Evolutionary conservation across 2,113 vertebrate genomes (phyloP), one percentile per base, ranked within the genome.

Genomic region (Drymodes brunneopygia): DNA sequence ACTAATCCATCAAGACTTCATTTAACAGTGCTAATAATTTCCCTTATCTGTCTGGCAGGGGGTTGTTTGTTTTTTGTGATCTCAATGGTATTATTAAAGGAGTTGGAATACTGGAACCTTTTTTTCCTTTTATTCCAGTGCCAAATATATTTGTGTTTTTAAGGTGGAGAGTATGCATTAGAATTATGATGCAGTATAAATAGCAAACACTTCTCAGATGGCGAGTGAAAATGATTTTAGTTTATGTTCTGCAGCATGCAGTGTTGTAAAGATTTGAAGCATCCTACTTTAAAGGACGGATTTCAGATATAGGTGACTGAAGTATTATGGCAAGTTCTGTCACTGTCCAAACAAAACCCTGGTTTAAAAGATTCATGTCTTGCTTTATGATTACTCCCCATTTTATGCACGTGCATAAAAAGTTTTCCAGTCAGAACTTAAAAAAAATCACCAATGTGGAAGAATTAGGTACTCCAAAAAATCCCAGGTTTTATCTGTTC

Each of bases 21-120:
- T 90, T 53, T 77, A 77, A 80, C 33, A 53, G 50, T 62, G 50
- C 29, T 91, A 73, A 80, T 91, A 69, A 50, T 87, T 81, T 85
- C 42, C 47, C 35, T 75, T 87, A 54, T 77, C 75, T 78, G 19
- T 83, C 67, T 86, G 80, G 53, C 53, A 78, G 71, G n/a, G 25
- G 7, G 11, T 66, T 80, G 23, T 50, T 92, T 92, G 42, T 88
- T 88, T 95, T 93, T 77, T 66, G 38, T 74, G 71, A 78, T 73
- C 47, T 81, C 88, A 74, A 65, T 0, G 0, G 27, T 88, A 28
- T 51, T 88, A 48, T 56, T 79, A 69, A 45, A 77, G 58, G 38
- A 90, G 47, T 54, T 86, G 48, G n/a, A 91, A 53, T 31, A 24
- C 35, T 82, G 38, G 38, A 75, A 61, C 38, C 10, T 22, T 85